These are phyloP conservation scores for Volucella bombylans DNA, from an alignment of 2,888 invertebrate genomes.

Conservation along the genomic window DNA sequence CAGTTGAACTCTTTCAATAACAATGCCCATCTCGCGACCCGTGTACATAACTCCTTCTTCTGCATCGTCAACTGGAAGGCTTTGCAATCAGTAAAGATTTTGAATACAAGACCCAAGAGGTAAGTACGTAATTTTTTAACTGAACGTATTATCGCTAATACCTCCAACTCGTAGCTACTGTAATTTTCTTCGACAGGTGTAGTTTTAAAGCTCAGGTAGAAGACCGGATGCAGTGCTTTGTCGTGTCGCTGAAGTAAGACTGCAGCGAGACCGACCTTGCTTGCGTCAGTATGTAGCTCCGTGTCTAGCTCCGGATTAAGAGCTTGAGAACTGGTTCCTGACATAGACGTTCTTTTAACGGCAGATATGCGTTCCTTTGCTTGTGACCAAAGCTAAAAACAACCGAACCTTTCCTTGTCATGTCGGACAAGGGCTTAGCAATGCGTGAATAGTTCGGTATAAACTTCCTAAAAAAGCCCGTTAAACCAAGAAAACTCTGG, in stretches of 20 bases:
- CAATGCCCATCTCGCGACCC: slow-evolving; percentile 76
- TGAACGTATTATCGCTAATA: slow-evolving; percentile 37
- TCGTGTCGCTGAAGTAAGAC: slow-evolving; percentile 75
- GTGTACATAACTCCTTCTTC: slow-evolving; percentile 75
- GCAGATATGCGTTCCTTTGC: slow-evolving; percentile 74
- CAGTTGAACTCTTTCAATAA: slow-evolving; percentile 37
- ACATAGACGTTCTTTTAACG: slow-evolving; percentile 32
- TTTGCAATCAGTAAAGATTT: slow-evolving; percentile 4
- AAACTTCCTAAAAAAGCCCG: slow-evolving; percentile 32
- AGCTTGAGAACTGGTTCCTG: slow-evolving; percentile 75
- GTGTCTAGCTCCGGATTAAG: slow-evolving; percentile 70
- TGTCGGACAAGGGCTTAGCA: slow-evolving; percentile 35
- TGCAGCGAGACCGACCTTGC: slow-evolving; percentile 75
- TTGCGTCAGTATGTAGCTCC: slow-evolving; percentile 77
- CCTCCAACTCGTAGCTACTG: slow-evolving; percentile 79
- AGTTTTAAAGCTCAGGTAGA: slow-evolving; percentile 75
- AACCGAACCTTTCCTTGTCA: slow-evolving; percentile 14
- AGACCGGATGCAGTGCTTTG: slow-evolving; percentile 74
- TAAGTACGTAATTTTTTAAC: slow-evolving; percentile 27
- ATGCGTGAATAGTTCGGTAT: slow-evolving; percentile 12
- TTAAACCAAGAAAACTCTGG: slow-evolving; percentile 27
- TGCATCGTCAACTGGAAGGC: slow-evolving; percentile 39
- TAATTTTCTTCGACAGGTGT: too few species aligned
- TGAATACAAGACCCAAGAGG: slow-evolving; percentile 5
- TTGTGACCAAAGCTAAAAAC: slow-evolving; percentile 64